Percentiles rank a stretch among this genome's conserved stretches.
These are phyloP conservation scores for Eupithecia subfuscata DNA, from an alignment of 2,888 invertebrate genomes.

Conservation along the genomic window DNA sequence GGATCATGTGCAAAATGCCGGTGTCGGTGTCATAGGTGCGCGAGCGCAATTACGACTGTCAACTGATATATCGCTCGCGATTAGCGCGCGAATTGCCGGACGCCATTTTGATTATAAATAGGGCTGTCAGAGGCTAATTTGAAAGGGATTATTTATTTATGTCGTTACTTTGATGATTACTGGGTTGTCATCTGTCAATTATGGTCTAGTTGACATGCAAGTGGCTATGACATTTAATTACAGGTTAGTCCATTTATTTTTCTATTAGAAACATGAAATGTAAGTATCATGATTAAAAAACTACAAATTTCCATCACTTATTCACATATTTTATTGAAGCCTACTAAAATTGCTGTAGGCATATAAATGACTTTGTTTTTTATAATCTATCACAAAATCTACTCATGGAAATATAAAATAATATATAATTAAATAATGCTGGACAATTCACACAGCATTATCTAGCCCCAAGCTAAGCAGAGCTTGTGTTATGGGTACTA, in stretches of 20 bases:
- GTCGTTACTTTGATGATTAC: conserved; percentile 5
- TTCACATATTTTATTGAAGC: not conserved
- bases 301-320: not conserved
- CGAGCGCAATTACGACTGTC: conserved; percentile 42
- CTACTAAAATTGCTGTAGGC: not conserved
- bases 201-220: not conserved
- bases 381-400: not conserved
- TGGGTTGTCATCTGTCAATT: not conserved
- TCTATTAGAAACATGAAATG: not conserved
- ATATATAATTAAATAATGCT: too few species aligned
- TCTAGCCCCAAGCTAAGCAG: too few species aligned
- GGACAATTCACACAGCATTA: too few species aligned
- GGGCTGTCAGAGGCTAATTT: conserved; percentile 37
- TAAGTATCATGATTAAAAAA: not conserved
- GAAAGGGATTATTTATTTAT: conserved; percentile 16
- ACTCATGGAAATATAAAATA: not conserved
- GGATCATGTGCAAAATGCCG: conserved; percentile 44
- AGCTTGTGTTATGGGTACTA: too few species aligned
- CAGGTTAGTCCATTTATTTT: not conserved
- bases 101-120: conserved; percentile 40
- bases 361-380: not conserved
- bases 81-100: conserved; percentile 42
- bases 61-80: conserved; percentile 44
- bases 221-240: conserved; percentile 11
- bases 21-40: conserved; percentile 44